Evolutionary conservation across 2,888 invertebrate species (phyloP).

Genomic region (Acanthococcus lagerstroemiae): DNA sequence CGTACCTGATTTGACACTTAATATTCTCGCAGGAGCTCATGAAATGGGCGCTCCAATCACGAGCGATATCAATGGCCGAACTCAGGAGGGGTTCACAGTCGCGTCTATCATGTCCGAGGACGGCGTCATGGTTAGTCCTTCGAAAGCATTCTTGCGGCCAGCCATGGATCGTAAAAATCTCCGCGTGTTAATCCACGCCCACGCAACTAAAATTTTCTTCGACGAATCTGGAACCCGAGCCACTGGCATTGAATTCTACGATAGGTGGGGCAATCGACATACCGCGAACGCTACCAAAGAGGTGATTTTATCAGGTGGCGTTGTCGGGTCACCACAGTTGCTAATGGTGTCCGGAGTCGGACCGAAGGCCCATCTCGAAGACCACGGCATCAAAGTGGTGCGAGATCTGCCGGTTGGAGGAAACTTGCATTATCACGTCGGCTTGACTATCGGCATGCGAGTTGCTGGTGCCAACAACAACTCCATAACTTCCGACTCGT

Average conservation of each 20-base stretch:
- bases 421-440: slow-evolving; percentile 49
- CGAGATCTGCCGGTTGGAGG: slow-evolving; percentile 47
- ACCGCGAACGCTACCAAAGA: slow-evolving; percentile 52
- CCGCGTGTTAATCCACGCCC: slow-evolving; percentile 44
- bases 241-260: slow-evolving; percentile 64
- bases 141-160: slow-evolving; percentile 46
- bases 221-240: slow-evolving; percentile 50
- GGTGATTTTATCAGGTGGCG: slow-evolving; percentile 56
- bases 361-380: slow-evolving; percentile 45
- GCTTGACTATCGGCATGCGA: slow-evolving; percentile 38
- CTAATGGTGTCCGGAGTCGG: slow-evolving; percentile 59
- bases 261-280: slow-evolving; percentile 36
- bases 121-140: slow-evolving; percentile 43
- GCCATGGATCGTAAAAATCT: slow-evolving; percentile 40
- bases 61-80: slow-evolving; percentile 41
- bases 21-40: slow-evolving; percentile 42
- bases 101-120: slow-evolving; percentile 38
- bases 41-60: slow-evolving; percentile 41
- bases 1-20: slow-evolving; percentile 41
- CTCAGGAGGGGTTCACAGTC: slow-evolving; percentile 37
- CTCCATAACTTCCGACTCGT: slow-evolving; percentile 39
- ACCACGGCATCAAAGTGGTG: slow-evolving; percentile 44
- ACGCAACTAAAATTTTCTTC: slow-evolving; percentile 46
- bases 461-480: slow-evolving; percentile 31
- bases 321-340: slow-evolving; percentile 56